Percentiles rank a stretch among this genome's conserved stretches.
phyloP scores from a whole-genome alignment of 2,797 vertebrate genomes.

The Coluber constrictor region DNA sequence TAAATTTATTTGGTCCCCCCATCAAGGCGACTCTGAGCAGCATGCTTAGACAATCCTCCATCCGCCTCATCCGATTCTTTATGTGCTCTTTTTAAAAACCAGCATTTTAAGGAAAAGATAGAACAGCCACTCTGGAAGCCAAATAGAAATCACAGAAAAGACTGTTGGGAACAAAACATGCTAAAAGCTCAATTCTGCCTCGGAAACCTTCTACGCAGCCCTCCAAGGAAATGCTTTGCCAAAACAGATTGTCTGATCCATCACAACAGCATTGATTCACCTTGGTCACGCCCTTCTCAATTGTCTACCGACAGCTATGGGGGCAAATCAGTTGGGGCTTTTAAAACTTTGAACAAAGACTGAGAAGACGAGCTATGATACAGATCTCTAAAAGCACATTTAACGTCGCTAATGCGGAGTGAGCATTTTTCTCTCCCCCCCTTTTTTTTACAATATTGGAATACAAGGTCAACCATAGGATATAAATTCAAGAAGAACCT shows the following conservation, averaged over 20 bases:
- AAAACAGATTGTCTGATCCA: neutral
- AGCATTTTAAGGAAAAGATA: neutral
- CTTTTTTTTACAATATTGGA: neutral
- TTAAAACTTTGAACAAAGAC: neutral
- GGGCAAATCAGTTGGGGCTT: neutral
- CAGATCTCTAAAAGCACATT: neutral
- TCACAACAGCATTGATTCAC: neutral
- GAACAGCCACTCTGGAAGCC: neutral
- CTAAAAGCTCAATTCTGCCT: conserved; percentile 25
- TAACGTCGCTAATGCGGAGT: too few relatives aligned
- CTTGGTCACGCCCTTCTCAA: neutral
- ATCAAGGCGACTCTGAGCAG: neutral
- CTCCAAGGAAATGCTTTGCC: neutral
- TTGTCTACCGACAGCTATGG: neutral
- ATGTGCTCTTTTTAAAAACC: neutral
- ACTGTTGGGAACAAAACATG: conserved; percentile 25
- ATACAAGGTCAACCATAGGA: neutral
- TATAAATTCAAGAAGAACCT: neutral
- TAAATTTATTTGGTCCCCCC: neutral
- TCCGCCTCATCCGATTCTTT: neutral
- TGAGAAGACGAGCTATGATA: neutral
- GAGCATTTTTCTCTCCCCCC: too few relatives aligned
- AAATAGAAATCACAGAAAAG: neutral
- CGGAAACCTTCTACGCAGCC: neutral
- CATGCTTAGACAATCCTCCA: neutral